These are phyloP conservation scores for Belgica antarctica DNA, from an alignment of 2,888 invertebrate species.

Conservation along the genomic window DNA sequence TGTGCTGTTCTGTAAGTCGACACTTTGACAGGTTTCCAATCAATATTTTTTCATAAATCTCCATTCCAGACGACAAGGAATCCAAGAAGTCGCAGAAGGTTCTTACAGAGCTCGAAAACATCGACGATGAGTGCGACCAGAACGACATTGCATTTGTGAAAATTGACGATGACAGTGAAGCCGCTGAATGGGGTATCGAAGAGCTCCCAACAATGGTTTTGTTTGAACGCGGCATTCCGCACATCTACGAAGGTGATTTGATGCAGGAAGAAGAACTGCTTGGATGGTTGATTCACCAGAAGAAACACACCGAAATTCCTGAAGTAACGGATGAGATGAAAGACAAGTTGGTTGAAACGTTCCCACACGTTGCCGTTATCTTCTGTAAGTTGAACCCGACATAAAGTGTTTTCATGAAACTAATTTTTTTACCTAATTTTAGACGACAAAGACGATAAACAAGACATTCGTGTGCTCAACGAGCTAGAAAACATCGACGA, in stretches of 20 bases:
- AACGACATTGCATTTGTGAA: conserved; percentile 90
- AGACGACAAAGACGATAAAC: conserved; percentile 89
- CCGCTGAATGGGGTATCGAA: conserved; percentile 86
- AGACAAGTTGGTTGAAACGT: conserved; percentile 79
- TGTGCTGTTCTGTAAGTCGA: conserved; percentile 89
- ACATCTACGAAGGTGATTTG: conserved; percentile 77
- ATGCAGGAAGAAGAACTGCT: conserved; percentile 86
- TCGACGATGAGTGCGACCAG: conserved; percentile 90
- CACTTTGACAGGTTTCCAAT: too few species aligned
- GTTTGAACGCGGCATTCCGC: conserved; percentile 71
- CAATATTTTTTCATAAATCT: conserved; percentile 41
- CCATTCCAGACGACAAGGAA: conserved; percentile 74
- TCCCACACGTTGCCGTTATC: conserved; percentile 80
- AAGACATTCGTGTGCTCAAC: conserved; percentile 81
- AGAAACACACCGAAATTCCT: conserved; percentile 85
- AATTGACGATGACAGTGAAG: conserved; percentile 83
- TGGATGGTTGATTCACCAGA: conserved; percentile 88
- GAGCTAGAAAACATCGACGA: conserved; percentile 91
- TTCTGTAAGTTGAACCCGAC: conserved; percentile 74
- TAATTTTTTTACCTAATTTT: conserved; percentile 42
- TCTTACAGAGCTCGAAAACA: conserved; percentile 80
- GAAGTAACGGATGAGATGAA: conserved; percentile 93
- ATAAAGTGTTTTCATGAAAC: not conserved
- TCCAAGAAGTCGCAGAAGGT: conserved; percentile 87
- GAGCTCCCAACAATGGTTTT: conserved; percentile 70